Evolutionary conservation across 2,797 vertebrate genomes (phyloP), one percentile per base, ranked within the genome.

Genomic region (Poeciliopsis infans): DNA sequence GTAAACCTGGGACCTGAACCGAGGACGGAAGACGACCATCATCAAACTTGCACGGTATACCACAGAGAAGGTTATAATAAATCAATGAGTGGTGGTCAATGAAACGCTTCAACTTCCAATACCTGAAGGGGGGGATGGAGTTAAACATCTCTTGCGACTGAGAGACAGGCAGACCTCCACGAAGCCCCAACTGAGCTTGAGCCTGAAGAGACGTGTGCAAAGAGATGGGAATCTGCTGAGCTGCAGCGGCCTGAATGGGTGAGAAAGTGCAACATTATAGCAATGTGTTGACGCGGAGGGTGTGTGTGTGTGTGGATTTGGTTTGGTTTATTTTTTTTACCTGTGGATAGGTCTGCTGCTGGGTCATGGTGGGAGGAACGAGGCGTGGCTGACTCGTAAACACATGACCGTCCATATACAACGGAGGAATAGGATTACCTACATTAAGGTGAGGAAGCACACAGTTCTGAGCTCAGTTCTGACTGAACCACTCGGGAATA

Each of bases 101-200:
- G 45, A 75, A 46, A 13, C 2, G 4, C 3, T 13, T 49, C 15
- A 74, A 7, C 71, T 43, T 28, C 18, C 1, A 16, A 41, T 89
- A 99, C 98, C 98, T 98, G 94, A 99, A 99, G 72, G 98, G 97
- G 75, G 97, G 97, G 46, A 99, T 97, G 82, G 98, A 99, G 90
- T 92, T 98, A 94, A 99, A 99, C 96, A 99, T 98, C 87, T 99
- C 98, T 86, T 99, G 98, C 77, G 98, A 99, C 95, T 99, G 98
- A 80, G 98, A 99, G 41, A 97, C 98, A 0, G 98, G 98, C 20
- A 99, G 95, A 76, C 97, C 98, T 2, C 98, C 98, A 18, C 98
- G 95, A 82, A 99, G 95, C 1, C 98, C 97, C 74, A 99, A 91
- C 95, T 99, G 98, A 77, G 98, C 98, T 89, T 99, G 98, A 69